These are phyloP conservation scores for Pristionchus arcanus DNA, from an alignment of 2,888 invertebrate species.

Conservation along the genomic window DNA sequence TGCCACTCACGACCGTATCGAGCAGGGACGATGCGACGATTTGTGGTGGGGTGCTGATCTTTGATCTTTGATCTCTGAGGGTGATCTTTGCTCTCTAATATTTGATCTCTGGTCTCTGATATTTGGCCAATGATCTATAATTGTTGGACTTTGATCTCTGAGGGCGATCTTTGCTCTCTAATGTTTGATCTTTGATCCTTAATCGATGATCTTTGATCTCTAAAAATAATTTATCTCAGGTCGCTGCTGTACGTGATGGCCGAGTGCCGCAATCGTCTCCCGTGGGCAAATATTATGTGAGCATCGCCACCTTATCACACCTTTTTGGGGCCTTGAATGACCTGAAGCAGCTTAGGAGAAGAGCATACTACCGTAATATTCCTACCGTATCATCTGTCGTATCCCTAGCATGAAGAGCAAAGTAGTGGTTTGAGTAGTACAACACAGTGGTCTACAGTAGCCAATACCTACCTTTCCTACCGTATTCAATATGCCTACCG, in stretches of 20 bases:
- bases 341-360: too few species aligned
- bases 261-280: slow-evolving; percentile 12
- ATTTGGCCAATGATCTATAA: not conserved
- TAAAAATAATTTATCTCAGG: not conserved
- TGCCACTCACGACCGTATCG: slow-evolving; percentile 34
- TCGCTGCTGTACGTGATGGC: slow-evolving; percentile 27
- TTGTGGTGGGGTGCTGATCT: slow-evolving; percentile 1
- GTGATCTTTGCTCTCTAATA: slow-evolving; percentile 13
- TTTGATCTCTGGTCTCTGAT: not conserved
- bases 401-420: too few species aligned
- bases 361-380: too few species aligned
- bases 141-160: not conserved
- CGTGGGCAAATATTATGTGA: slow-evolving; percentile 26
- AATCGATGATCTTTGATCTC: not conserved
- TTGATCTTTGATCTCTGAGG: not conserved
- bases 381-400: too few species aligned
- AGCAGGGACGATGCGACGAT: slow-evolving; percentile 48
- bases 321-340: not conserved
- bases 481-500: not conserved
- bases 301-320: not conserved
- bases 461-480: not conserved
- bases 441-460: too few species aligned
- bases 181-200: slow-evolving; percentile 6
- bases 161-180: not conserved
- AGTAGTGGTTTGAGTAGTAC: too few species aligned